Conservation (phyloP, 1,140 invertebrate genomes). For the Heliconius eleuchia region DNA sequence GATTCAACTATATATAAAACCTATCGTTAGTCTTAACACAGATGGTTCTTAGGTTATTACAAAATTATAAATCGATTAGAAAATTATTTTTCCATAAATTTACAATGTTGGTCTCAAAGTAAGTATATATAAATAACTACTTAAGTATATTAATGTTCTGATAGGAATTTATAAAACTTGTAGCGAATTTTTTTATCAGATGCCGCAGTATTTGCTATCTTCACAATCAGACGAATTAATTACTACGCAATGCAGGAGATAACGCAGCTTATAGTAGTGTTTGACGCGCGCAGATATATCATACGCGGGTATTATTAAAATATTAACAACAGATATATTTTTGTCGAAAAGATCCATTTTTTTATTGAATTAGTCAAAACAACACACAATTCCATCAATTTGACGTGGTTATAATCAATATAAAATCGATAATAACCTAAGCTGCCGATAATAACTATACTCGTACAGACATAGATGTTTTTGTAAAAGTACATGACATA, state of each 20-base stretch:
- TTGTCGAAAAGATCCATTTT: background rate
- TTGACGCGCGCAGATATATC: conserved; percentile 23
- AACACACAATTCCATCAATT: background rate
- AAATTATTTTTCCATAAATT: background rate
- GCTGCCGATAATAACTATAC: background rate
- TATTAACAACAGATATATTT: background rate
- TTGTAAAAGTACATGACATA: background rate
- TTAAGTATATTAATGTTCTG: background rate
- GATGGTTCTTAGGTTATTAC: background rate
- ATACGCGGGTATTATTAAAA: background rate
- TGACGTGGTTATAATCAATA: background rate
- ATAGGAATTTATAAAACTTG: background rate
- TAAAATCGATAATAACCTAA: background rate
- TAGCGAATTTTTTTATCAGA: conserved; percentile 28
- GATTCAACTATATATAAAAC: background rate
- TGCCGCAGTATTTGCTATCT: conserved; percentile 41
- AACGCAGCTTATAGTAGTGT: conserved; percentile 28
- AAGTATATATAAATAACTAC: background rate
- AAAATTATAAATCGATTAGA: background rate
- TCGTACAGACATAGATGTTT: background rate
- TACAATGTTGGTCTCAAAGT: background rate
- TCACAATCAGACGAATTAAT: conserved; percentile 45
- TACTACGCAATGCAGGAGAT: conserved; percentile 49
- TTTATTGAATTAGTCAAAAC: background rate
- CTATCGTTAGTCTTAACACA: background rate